phyloP scores from a whole-genome alignment of 2,797 vertebrate species.

The Anguilla marmorata region DNA sequence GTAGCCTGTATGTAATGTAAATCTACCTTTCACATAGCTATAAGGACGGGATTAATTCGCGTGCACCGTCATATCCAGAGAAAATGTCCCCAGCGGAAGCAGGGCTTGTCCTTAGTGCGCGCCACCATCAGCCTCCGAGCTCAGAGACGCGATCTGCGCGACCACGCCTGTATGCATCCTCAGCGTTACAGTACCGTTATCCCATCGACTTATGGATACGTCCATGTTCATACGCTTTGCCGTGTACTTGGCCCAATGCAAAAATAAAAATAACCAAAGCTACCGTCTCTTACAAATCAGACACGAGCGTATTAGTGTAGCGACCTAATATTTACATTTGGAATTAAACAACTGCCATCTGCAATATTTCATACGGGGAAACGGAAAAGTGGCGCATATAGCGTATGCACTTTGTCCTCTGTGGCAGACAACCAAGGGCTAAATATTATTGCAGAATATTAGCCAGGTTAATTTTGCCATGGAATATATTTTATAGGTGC shows the following conservation, averaged over 20 bases:
- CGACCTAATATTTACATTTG: neutral
- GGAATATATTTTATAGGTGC: neutral
- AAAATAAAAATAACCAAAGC: neutral
- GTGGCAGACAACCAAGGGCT: neutral
- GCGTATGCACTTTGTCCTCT: neutral
- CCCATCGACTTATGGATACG: slow-evolving; percentile 34
- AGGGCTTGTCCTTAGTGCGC: slow-evolving; percentile 6
- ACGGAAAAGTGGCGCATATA: neutral
- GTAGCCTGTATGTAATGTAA: neutral
- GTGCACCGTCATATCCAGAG: neutral
- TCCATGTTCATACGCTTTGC: slow-evolving; percentile 18
- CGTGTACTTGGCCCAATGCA: neutral
- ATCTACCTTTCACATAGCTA: neutral
- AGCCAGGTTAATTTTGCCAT: neutral
- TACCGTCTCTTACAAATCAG: neutral
- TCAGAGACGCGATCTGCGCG: slow-evolving; percentile 30
- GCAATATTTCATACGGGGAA: neutral
- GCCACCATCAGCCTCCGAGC: neutral
- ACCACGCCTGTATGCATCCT: slow-evolving; percentile 68
- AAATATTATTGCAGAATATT: neutral
- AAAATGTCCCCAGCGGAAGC: neutral
- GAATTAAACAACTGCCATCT: neutral
- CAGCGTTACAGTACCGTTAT: slow-evolving; percentile 47
- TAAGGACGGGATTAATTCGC: neutral
- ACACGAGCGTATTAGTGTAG: neutral